These are phyloP conservation scores for Drosophila leonis DNA, from an alignment of 2,888 invertebrate genomes.

Conservation along the genomic window DNA sequence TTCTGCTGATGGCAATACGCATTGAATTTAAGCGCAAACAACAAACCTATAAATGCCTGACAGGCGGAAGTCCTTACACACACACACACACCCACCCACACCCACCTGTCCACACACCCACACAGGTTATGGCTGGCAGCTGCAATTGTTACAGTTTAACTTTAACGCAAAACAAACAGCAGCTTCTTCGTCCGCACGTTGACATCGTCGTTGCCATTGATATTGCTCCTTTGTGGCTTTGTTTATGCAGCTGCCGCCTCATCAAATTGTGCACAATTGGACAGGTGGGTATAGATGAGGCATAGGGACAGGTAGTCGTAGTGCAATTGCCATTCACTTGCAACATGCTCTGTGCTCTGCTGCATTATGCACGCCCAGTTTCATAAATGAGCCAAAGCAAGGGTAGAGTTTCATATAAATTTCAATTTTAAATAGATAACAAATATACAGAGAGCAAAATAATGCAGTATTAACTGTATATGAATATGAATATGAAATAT, in stretches of 20 bases:
- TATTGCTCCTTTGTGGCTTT: conserved; percentile 58
- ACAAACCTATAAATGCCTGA: conserved; percentile 73
- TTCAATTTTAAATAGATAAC: neutral
- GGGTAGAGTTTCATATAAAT: neutral
- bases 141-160: conserved; percentile 70
- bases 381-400: conserved; percentile 1
- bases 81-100: conserved; percentile 18
- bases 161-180: conserved; percentile 64
- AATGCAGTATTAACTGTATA: too few species aligned
- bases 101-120: neutral
- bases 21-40: conserved; percentile 62
- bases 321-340: conserved; percentile 2
- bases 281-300: neutral
- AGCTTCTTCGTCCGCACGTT: conserved; percentile 18
- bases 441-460: too few species aligned
- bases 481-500: too few species aligned
- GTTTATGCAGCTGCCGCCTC: conserved; percentile 72
- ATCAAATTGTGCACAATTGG: conserved; percentile 12
- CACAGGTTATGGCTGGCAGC: conserved; percentile 43
- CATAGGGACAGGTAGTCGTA: neutral
- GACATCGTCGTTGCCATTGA: conserved; percentile 39
- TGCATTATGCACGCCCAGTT: conserved; percentile 5
- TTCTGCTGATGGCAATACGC: conserved; percentile 41
- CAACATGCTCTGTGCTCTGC: neutral
- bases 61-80: conserved; percentile 44